These are phyloP conservation scores for Planococcus citri DNA, from an alignment of 1,140 invertebrate genomes.

Conservation along the genomic window DNA sequence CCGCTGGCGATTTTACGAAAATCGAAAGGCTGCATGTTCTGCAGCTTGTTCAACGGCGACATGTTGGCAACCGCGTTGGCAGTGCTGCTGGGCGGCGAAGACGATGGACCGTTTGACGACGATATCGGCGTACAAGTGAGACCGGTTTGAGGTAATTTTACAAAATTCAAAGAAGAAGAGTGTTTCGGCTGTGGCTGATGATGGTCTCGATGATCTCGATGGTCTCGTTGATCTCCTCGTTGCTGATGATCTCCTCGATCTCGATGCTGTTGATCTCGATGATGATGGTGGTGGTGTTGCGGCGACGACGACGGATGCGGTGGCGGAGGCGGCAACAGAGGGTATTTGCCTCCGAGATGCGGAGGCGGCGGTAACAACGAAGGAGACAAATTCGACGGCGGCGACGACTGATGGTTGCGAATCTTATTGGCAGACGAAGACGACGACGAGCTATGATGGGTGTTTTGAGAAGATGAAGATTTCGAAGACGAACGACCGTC, in stretches of 20 bases:
- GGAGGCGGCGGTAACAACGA: conserved; percentile 24
- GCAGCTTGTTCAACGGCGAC: conserved; percentile 74
- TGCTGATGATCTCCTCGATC: too few species aligned
- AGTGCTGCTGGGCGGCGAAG: conserved; percentile 34
- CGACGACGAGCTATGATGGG: not conserved
- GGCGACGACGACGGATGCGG: conserved; percentile 16
- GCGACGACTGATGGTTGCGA: conserved; percentile 21
- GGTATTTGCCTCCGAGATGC: not conserved
- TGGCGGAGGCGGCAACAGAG: not conserved
- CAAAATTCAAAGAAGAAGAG: conserved; percentile 23
- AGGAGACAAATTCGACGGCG: conserved; percentile 18
- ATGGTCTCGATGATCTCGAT: not conserved
- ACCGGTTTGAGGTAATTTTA: conserved; percentile 29
- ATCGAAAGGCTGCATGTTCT: conserved; percentile 92
- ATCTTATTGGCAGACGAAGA: not conserved
- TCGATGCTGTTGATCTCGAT: not conserved
- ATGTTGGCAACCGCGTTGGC: conserved; percentile 40
- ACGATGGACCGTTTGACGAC: conserved; percentile 29
- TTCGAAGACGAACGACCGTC: not conserved
- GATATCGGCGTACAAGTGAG: conserved; percentile 30
- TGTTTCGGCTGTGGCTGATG: not conserved
- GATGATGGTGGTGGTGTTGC: not conserved
- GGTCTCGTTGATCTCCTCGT: too few species aligned
- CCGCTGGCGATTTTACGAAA: conserved; percentile 60
- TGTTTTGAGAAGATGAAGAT: conserved; percentile 22